Conservation (phyloP, 2,797 vertebrate species). For the Hapalemur alaotrensis region DNA sequence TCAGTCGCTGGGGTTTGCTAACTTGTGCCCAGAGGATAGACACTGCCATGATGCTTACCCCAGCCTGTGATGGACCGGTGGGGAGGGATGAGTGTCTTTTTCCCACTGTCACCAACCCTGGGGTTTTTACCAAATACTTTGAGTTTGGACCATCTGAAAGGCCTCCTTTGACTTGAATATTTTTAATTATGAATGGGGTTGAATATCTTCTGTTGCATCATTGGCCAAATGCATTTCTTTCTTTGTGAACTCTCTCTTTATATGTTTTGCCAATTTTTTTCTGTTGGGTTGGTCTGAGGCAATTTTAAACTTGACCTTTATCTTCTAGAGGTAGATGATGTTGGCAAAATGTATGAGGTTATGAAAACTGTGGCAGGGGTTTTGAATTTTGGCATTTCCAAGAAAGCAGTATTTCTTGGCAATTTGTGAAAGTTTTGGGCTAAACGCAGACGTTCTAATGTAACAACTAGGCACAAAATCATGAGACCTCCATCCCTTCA, state of each 20-base stretch:
- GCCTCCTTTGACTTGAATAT: neutral
- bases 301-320: neutral
- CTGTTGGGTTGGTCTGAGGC: neutral
- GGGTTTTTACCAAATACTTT: neutral
- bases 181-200: neutral
- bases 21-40: fast-evolving
- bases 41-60: fast-evolving
- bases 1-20: neutral
- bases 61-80: fast-evolving
- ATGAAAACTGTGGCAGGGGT: neutral
- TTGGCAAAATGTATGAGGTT: too few relatives aligned
- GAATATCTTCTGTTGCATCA: neutral
- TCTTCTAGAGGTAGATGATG: neutral
- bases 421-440: neutral
- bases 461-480: neutral
- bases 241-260: neutral
- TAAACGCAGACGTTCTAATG: neutral
- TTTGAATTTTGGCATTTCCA: neutral
- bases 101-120: neutral
- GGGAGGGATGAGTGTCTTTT: neutral
- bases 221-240: neutral
- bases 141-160: neutral
- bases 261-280: neutral
- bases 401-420: neutral
- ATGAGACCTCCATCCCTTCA: neutral